Percentiles rank a stretch among this genome's conserved stretches.
phyloP scores from a whole-genome alignment of 2,888 invertebrate species.

The Cheilosia soror region DNA sequence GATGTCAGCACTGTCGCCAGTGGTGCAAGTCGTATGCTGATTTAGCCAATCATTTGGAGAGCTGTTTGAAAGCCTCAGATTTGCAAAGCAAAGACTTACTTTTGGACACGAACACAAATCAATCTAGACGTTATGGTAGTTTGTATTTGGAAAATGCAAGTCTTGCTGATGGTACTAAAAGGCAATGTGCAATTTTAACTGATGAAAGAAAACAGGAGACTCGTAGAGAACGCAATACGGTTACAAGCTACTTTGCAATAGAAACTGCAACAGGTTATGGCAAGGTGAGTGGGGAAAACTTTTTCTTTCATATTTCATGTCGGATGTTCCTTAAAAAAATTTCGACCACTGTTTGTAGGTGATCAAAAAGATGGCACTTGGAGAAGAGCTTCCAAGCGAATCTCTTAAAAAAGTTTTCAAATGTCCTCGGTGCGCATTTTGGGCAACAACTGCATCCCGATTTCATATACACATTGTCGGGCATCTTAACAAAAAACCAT shows the following conservation, averaged over 20 bases:
- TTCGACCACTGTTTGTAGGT: conserved; percentile 82
- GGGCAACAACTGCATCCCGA: conserved; percentile 96
- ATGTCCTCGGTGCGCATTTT: conserved; percentile 96
- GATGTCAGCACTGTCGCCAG: conserved; percentile 94
- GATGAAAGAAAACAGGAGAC: background rate
- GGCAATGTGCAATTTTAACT: conserved; percentile 39
- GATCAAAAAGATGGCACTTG: conserved; percentile 86
- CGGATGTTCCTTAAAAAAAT: conserved; percentile 66
- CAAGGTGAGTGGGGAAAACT: conserved; percentile 80
- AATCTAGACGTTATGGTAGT: background rate
- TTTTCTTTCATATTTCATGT: background rate
- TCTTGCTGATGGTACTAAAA: conserved; percentile 18
- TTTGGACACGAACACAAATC: background rate
- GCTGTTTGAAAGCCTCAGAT: conserved; percentile 86
- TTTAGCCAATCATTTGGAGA: conserved; percentile 89
- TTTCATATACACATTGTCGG: conserved; percentile 97
- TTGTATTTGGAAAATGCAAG: too few relatives aligned
- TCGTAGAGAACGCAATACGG: conserved; percentile 78
- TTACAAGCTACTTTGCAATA: conserved; percentile 84
- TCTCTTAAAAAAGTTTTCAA: conserved; percentile 93
- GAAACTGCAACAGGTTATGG: conserved; percentile 85
- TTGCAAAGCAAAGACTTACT: conserved; percentile 81
- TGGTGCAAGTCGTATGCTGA: conserved; percentile 93
- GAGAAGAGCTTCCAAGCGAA: conserved; percentile 87
- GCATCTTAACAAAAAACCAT: conserved; percentile 96